Evolutionary conservation across 2,888 invertebrate species (phyloP).

Genomic region (Epistrophella euchroma): DNA sequence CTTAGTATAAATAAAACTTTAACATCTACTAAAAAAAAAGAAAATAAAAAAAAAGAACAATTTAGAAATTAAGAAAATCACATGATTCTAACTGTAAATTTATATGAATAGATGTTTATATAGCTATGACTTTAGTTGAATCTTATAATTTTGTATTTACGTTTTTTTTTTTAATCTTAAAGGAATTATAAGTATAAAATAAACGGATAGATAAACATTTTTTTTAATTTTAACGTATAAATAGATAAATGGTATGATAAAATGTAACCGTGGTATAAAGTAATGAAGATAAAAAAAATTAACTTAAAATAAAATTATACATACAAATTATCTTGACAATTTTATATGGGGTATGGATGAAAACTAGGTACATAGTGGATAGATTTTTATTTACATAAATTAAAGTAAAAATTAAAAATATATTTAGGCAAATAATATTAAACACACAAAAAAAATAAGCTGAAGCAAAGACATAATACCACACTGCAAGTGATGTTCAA

Average conservation of each 20-base stretch:
- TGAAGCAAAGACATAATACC: conserved; percentile 10
- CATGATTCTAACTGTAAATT: conserved; percentile 63
- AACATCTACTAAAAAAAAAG: conserved; percentile 20
- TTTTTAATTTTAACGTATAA: conserved; percentile 38
- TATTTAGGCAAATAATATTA: conserved; percentile 68
- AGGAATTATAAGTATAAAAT: conserved; percentile 20
- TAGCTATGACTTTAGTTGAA: conserved; percentile 56
- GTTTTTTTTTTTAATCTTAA: conserved; percentile 17
- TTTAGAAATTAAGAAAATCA: conserved; percentile 19
- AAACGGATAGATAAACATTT: conserved; percentile 9
- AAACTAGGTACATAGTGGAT: conserved; percentile 62
- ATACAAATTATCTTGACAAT: conserved; percentile 67
- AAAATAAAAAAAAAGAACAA: neutral
- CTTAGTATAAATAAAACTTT: conserved; percentile 20
- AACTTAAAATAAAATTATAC: conserved; percentile 35
- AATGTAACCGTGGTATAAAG: conserved; percentile 32
- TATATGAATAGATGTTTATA: conserved; percentile 17
- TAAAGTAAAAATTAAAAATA: conserved; percentile 51
- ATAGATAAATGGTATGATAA: conserved; percentile 59
- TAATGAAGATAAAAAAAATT: conserved; percentile 20
- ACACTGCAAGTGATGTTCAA: conserved; percentile 57
- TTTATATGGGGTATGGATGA: conserved; percentile 74
- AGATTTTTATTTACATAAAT: conserved; percentile 71
- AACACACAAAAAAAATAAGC: conserved; percentile 13
- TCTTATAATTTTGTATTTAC: neutral